phyloP scores from a whole-genome alignment of 2,888 invertebrate genomes.

The Drosophila hamatofila region DNA sequence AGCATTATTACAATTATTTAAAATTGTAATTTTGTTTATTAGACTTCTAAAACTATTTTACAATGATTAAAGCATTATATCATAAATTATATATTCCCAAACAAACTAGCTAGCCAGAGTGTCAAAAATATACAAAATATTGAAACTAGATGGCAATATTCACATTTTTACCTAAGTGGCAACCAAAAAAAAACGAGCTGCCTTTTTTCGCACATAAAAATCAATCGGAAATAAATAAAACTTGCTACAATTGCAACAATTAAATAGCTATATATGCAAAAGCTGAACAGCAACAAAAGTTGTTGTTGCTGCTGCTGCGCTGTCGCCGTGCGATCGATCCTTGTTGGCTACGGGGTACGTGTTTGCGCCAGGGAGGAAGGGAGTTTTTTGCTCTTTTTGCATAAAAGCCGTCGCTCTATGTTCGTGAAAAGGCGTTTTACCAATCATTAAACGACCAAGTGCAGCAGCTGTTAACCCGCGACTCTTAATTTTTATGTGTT shows the following conservation, averaged over 20 bases:
- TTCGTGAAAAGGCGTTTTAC: constrained; percentile 63
- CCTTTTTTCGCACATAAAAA: constrained; percentile 66
- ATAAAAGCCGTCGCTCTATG: constrained; percentile 67
- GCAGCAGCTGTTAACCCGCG: constrained; percentile 61
- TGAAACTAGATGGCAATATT: constrained; percentile 35
- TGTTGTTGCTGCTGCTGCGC: constrained; percentile 75
- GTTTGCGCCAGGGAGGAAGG: constrained; percentile 52
- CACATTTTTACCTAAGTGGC: constrained; percentile 49
- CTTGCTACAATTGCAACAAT: constrained; percentile 48
- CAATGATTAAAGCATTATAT: not conserved
- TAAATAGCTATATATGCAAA: constrained; percentile 65
- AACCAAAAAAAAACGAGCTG: constrained; percentile 60
- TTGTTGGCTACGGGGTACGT: constrained; percentile 73
- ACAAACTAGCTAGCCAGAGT: constrained; percentile 19
- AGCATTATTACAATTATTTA: not conserved
- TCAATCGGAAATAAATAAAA: constrained; percentile 66
- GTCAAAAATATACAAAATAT: constrained; percentile 14
- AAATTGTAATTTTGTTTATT: not conserved
- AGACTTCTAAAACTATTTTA: too few relatives aligned
- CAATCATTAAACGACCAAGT: constrained; percentile 34
- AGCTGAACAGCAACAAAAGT: constrained; percentile 65
- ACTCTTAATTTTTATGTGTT: constrained; percentile 46
- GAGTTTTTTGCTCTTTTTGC: constrained; percentile 72
- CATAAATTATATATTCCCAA: not conserved
- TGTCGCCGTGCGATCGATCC: constrained; percentile 73